Evolutionary conservation across 2,888 invertebrate genomes (phyloP).

Genomic region (Drosophila setosimentum): DNA sequence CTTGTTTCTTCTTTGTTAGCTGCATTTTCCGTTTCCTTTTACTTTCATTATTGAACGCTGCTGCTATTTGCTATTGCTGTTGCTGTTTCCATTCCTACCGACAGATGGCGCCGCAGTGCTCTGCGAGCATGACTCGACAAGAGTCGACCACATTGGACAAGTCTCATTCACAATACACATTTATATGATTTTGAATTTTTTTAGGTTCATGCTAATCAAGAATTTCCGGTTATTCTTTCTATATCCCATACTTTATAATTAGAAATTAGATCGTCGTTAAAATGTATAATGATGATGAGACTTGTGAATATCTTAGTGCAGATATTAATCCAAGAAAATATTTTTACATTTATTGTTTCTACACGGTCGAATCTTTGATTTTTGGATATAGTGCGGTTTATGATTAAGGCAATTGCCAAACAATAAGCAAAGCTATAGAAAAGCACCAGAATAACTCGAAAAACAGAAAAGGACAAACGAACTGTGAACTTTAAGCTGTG

Average conservation of each 20-base stretch:
- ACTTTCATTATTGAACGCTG: constrained; percentile 11
- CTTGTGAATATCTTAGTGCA: not conserved
- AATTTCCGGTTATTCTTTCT: not conserved
- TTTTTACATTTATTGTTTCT: not conserved
- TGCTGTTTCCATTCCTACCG: not conserved
- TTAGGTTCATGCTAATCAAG: not conserved
- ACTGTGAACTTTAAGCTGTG: not conserved
- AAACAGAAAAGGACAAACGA: not conserved
- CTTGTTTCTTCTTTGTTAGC: not conserved
- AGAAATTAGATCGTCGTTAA: not conserved
- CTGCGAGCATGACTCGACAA: not conserved
- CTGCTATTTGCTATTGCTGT: not conserved
- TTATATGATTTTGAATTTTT: not conserved
- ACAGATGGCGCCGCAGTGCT: constrained; percentile 11
- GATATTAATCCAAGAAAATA: not conserved
- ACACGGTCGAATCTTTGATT: no score
- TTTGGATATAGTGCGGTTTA: not conserved
- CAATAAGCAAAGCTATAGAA: not conserved
- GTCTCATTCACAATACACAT: not conserved
- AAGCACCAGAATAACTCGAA: not conserved
- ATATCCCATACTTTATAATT: not conserved
- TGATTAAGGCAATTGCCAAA: not conserved
- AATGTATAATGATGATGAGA: not conserved
- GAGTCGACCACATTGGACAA: not conserved
- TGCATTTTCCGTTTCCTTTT: not conserved